Conservation (phyloP, 2,888 invertebrate species). For the Agrotis clavis region DNA sequence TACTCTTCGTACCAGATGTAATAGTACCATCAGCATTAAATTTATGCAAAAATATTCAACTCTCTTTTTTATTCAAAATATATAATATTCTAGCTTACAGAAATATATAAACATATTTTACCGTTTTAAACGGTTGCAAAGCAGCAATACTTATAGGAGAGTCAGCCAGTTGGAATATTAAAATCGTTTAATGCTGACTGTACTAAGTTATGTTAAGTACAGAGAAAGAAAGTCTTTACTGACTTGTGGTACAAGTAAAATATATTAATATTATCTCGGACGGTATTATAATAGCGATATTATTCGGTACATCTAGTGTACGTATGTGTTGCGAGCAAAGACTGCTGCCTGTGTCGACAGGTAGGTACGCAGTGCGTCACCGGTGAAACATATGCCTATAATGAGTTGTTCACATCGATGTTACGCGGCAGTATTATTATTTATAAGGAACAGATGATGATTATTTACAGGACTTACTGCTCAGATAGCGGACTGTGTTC, state of each 20-base stretch:
- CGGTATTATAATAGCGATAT: slow-evolving; percentile 57
- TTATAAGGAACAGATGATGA: no score
- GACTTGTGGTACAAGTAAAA: slow-evolving; percentile 40
- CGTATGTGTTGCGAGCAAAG: slow-evolving; percentile 14
- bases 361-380: background rate
- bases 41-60: slow-evolving; percentile 57
- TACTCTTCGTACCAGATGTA: slow-evolving; percentile 26
- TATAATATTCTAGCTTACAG: slow-evolving; percentile 49
- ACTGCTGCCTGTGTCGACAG: background rate
- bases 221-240: slow-evolving; percentile 36
- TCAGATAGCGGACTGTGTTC: background rate
- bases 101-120: slow-evolving; percentile 47
- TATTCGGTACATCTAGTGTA: slow-evolving; percentile 30
- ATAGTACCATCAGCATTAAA: slow-evolving; percentile 57
- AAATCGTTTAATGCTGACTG: slow-evolving; percentile 54
- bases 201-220: slow-evolving; percentile 37
- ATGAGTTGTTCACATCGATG: background rate
- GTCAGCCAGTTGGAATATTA: slow-evolving; percentile 44
- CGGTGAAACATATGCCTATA: background rate
- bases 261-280: slow-evolving; percentile 59
- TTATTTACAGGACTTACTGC: background rate
- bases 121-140: slow-evolving; percentile 52
- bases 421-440: no score
- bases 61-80: slow-evolving; percentile 59
- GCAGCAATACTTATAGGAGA: slow-evolving; percentile 41